Evolutionary conservation across 2,113 vertebrate genomes (phyloP).

Genomic region (Sphyrna mokarran): DNA sequence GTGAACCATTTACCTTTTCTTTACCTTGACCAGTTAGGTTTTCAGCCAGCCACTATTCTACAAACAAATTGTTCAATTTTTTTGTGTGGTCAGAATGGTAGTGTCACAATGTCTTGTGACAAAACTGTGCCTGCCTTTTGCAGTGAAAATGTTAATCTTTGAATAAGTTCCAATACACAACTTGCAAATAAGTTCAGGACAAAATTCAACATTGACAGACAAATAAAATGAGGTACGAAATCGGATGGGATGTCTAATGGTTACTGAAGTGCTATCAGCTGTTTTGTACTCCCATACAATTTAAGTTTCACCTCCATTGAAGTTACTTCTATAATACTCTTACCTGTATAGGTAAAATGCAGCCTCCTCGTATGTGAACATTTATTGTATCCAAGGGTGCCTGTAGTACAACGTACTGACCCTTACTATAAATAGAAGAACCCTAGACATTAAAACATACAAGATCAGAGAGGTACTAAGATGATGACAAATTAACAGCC

Average conservation of each 20-base stretch:
- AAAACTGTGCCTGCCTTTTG: too few species aligned
- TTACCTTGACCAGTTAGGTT: too few species aligned
- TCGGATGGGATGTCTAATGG: neutral
- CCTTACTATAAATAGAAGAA: constrained; percentile 66
- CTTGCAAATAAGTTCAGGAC: neutral
- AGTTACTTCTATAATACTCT: neutral
- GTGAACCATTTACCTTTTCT: too few species aligned
- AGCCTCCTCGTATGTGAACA: constrained; percentile 72
- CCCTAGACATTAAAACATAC: constrained; percentile 42
- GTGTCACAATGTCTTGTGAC: too few species aligned
- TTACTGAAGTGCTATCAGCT: too few species aligned
- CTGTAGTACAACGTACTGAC: constrained; percentile 71
- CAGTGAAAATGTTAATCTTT: neutral
- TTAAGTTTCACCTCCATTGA: neutral
- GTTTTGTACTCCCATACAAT: neutral
- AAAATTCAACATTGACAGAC: fast-evolving
- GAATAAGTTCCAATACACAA: too few species aligned
- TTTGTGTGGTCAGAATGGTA: too few species aligned
- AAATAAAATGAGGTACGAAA: neutral
- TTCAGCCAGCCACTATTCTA: too few species aligned
- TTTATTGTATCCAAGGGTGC: constrained; percentile 81
- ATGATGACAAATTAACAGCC: neutral
- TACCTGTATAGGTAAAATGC: constrained; percentile 84
- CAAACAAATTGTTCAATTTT: too few species aligned
- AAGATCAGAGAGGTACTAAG: neutral